These are phyloP conservation scores for Oreochromis grahami DNA, from an alignment of 2,797 vertebrate species.

Conservation along the genomic window DNA sequence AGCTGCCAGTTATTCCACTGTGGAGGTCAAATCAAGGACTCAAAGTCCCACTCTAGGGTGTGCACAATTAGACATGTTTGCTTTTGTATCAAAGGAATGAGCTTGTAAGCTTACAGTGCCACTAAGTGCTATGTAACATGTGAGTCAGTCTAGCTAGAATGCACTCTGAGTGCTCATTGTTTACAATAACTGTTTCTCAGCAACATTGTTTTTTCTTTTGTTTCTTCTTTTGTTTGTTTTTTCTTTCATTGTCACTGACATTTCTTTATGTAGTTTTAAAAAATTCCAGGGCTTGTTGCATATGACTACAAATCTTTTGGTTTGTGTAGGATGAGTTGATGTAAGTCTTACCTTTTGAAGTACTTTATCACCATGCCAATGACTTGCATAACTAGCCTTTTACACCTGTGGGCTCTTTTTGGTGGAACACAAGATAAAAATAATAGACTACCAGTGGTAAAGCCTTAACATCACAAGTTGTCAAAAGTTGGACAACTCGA, in stretches of 20 bases:
- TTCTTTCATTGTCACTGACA: not conserved
- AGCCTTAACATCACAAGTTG: not conserved
- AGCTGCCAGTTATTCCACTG: slow-evolving; percentile 1
- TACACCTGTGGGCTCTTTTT: not conserved
- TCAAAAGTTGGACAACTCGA: not conserved
- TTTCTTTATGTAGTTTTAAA: not conserved
- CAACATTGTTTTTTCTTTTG: not conserved
- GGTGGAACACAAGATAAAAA: not conserved
- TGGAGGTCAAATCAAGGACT: slow-evolving; percentile 46
- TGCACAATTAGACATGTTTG: slow-evolving; percentile 16
- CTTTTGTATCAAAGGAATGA: slow-evolving; percentile 8
- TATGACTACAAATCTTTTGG: not conserved
- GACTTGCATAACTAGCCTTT: not conserved
- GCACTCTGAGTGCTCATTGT: not conserved
- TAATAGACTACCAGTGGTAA: not conserved
- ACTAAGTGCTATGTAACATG: not conserved
- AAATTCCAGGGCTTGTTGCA: not conserved
- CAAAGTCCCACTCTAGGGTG: not conserved
- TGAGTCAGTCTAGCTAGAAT: slow-evolving; percentile 2
- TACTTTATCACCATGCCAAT: not conserved
- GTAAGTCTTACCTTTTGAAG: not conserved
- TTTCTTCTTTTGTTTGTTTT: too few relatives aligned
- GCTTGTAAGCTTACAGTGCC: not conserved
- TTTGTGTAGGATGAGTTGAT: not conserved
- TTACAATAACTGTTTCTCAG: not conserved